These are phyloP conservation scores for Atrina japonica DNA, from an alignment of 2,888 invertebrate genomes.

Conservation along the genomic window DNA sequence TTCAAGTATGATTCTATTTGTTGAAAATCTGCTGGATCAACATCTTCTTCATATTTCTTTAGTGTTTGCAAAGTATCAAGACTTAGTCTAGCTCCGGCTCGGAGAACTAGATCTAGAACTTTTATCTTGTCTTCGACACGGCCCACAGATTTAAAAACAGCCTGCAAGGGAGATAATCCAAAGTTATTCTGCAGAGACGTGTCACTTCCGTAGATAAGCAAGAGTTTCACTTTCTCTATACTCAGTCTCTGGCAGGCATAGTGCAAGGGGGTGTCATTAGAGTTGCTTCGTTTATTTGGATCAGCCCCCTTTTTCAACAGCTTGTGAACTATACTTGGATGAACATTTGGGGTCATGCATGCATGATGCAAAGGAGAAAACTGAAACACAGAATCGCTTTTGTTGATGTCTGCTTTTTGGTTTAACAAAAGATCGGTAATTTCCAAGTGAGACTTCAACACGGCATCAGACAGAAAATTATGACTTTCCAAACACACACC, in stretches of 20 bases:
- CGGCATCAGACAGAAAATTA: constrained; percentile 13
- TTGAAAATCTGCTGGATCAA: constrained; percentile 7
- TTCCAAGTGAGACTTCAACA: not conserved
- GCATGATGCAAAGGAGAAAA: constrained; percentile 24
- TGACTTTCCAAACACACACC: not conserved
- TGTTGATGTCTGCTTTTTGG: not conserved
- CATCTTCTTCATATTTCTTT: not conserved
- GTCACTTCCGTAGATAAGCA: constrained; percentile 9
- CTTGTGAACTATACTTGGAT: not conserved
- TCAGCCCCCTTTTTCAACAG: constrained; percentile 13
- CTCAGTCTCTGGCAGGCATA: constrained; percentile 23
- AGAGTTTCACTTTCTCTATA: constrained; percentile 14
- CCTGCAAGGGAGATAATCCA: constrained; percentile 21
- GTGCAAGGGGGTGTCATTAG: constrained; percentile 22
- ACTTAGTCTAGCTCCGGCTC: constrained; percentile 1
- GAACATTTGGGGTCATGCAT: constrained; percentile 10
- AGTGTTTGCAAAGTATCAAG: not conserved
- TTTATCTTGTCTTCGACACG: constrained; percentile 2
- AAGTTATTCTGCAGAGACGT: constrained; percentile 1
- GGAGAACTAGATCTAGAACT: not conserved
- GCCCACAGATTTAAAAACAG: constrained; percentile 8
- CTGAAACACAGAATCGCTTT: constrained; percentile 10
- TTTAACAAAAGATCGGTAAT: constrained; percentile 14
- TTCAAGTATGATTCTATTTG: not conserved
- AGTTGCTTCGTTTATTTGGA: constrained; percentile 2